A percentile compares a stretch with the other conserved stretches of the same genome.
Conservation (phyloP, 2,888 invertebrate species). For the Epinotia bilunana region DNA sequence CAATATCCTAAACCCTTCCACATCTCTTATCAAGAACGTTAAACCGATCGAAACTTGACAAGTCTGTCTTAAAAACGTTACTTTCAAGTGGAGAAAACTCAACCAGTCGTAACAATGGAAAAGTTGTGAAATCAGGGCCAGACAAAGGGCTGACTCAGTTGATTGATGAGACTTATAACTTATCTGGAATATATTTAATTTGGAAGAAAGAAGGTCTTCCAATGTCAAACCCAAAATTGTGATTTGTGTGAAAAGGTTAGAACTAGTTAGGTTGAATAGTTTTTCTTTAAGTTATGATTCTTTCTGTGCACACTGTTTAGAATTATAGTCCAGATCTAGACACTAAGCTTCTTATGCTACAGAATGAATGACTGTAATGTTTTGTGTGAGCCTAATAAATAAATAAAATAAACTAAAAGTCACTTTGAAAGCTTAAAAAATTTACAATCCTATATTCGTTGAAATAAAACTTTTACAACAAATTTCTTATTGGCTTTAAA, state of each 20-base stretch:
- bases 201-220: neutral
- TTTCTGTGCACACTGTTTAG: too few species aligned
- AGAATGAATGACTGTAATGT: too few species aligned
- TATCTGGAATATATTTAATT: conserved; percentile 29
- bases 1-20: neutral
- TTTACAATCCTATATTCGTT: too few species aligned
- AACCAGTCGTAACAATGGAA: conserved; percentile 19
- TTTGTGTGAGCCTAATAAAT: too few species aligned
- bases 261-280: too few species aligned
- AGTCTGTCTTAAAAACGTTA: conserved; percentile 11
- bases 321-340: too few species aligned
- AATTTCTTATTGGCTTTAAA: too few species aligned
- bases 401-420: neutral
- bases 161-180: conserved; percentile 26
- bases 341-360: too few species aligned
- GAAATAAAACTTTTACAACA: too few species aligned
- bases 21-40: conserved; percentile 4
- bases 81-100: conserved; percentile 11
- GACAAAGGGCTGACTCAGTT: conserved; percentile 14
- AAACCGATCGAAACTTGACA: conserved; percentile 21
- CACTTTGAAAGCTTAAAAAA: neutral
- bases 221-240: conserved; percentile 9
- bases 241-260: conserved; percentile 2
- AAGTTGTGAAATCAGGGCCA: conserved; percentile 23
- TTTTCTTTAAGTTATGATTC: too few species aligned